These are phyloP conservation scores for Cataglyphis livida DNA, from an alignment of 2,888 invertebrate genomes.

Conservation along the genomic window DNA sequence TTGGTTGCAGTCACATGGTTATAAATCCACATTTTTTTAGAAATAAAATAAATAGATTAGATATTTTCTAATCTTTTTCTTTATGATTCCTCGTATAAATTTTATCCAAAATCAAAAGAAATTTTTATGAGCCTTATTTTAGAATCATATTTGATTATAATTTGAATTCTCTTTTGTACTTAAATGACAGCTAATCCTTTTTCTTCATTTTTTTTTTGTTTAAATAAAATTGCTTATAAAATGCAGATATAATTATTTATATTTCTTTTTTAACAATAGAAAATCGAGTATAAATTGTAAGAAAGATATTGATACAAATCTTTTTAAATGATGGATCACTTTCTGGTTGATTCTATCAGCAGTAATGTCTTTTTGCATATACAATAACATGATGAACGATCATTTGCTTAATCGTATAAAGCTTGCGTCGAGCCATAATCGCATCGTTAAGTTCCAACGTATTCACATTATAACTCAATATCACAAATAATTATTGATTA, in stretches of 20 bases:
- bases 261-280: background rate
- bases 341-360: background rate
- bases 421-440: background rate
- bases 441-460: background rate
- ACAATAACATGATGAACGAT: background rate
- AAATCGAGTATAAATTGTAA: background rate
- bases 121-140: background rate
- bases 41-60: background rate
- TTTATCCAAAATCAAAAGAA: background rate
- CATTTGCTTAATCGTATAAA: constrained; percentile 8
- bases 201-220: background rate
- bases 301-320: background rate
- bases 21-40: constrained; percentile 2
- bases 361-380: background rate
- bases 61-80: constrained; percentile 36
- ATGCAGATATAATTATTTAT: background rate
- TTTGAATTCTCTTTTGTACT: background rate
- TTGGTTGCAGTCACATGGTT: background rate
- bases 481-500: constrained; percentile 8
- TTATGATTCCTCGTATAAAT: background rate
- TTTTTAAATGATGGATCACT: background rate
- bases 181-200: background rate
- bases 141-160: background rate
- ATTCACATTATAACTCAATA: constrained; percentile 1
- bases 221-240: constrained; percentile 4